Base-by-base conservation (phyloP, 2,113 vertebrate species). In the Mola mola region DNA sequence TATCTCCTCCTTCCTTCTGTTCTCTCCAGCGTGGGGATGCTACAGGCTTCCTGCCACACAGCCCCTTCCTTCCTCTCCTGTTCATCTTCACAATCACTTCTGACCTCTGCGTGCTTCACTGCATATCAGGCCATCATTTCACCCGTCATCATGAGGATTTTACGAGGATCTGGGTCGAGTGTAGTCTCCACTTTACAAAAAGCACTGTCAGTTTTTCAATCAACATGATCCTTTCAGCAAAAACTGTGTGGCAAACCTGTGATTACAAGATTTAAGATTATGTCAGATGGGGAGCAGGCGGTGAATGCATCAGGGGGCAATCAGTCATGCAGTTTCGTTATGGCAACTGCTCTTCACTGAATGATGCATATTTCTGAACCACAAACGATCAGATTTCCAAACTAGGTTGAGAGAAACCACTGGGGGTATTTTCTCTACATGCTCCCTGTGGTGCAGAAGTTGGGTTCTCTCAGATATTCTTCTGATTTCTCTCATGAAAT, bases 41-140 rank as follows among this genome's bases (percentile, higher is more conserved):
- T 51, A 31, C 61, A 42, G 46, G 31, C 58, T 84, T 87, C 85
- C 87, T 88, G 83, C 10, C 57, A 70, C 59, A 76, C 73, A 72
- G 70, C 56, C 36, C 12, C 58, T 59, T 2, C 1, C 40, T 84
- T 84, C 72, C 86, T 79, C 53, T 70, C 10, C 21, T 26, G 17
- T 57, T 60, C 51, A 43, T 70, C 47, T 47, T 63, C 46, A 58
- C 50, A 53, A 40, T 36, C 62, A 52, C 40, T 15, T 12, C 6
- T 5, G 6, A 15, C 37, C 37, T 21, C 34, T 31, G n/a, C 19
- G 12, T 25, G 4, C 15, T 38, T 20, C 16, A 37, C 22, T n/a
- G 20, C 22, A 41, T n/a, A 67, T 9, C 49, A 1, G 8, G 42
- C 16, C 22, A 56, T 20, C 24, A 15, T 15, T 63, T 5, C n/a